Conservation (phyloP, 2,888 invertebrate species). For the Drosophila prostipennis region DNA sequence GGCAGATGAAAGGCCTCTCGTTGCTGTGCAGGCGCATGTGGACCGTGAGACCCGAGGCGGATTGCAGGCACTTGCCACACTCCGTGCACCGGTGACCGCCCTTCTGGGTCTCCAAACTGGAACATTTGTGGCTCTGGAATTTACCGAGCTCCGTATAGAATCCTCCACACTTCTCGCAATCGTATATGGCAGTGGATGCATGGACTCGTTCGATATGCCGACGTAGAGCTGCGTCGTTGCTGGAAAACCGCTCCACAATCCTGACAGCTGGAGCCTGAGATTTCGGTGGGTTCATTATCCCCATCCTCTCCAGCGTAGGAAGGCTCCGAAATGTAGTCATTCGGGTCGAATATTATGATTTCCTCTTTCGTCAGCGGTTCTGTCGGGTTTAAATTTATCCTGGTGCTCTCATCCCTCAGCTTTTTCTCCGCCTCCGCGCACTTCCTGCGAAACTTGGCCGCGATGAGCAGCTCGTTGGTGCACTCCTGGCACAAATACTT, state of each 20-base stretch:
- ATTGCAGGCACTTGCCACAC: conserved; percentile 70
- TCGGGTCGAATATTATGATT: conserved; percentile 55
- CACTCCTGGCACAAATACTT: conserved; percentile 82
- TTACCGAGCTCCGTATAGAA: conserved; percentile 44
- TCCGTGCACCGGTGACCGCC: conserved; percentile 58
- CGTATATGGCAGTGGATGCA: conserved; percentile 16
- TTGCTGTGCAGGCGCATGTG: conserved; percentile 80
- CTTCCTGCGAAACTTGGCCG: conserved; percentile 81
- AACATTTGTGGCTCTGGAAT: conserved; percentile 46
- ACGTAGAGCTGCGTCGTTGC: conserved; percentile 68
- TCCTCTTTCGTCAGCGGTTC: conserved; percentile 12
- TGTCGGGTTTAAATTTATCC: no score
- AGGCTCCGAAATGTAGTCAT: conserved; percentile 33
- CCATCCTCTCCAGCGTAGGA: conserved; percentile 8
- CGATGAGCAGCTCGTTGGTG: conserved; percentile 78
- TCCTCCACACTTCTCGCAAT: conserved; percentile 55
- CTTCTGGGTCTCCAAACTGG: neutral
- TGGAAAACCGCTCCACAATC: conserved; percentile 80
- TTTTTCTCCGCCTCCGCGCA: conserved; percentile 71
- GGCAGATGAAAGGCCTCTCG: conserved; percentile 80
- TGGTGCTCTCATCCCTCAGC: conserved; percentile 18
- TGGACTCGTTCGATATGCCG: conserved; percentile 71
- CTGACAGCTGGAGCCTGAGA: conserved; percentile 61
- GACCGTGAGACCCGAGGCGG: conserved; percentile 67
- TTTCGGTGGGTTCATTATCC: no score